Conservation (phyloP, 1,140 invertebrate genomes). For the Neoseiulus cucumeris region DNA sequence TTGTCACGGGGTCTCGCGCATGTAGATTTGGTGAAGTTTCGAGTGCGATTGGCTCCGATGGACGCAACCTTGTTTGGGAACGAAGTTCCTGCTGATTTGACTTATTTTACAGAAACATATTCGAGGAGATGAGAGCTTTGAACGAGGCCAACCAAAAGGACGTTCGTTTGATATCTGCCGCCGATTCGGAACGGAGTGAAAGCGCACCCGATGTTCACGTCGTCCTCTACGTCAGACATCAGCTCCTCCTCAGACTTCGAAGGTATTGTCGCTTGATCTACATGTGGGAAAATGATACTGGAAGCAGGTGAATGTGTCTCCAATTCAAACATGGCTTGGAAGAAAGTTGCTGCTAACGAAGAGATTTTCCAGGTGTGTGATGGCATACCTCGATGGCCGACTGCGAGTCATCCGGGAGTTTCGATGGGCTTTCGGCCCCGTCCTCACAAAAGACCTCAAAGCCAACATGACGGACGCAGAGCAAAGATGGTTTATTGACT, state of each 20-base stretch:
- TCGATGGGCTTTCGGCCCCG: conserved; percentile 78
- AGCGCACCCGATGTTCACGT: neutral
- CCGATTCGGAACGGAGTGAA: conserved; percentile 11
- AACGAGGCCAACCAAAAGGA: conserved; percentile 50
- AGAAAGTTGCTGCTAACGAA: neutral
- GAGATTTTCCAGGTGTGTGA: neutral
- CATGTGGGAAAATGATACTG: neutral
- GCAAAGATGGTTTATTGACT: conserved; percentile 16
- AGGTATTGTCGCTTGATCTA: neutral
- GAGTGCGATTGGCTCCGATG: neutral
- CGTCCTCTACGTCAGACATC: conserved; percentile 8
- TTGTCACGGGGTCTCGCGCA: neutral
- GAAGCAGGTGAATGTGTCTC: conserved; percentile 8
- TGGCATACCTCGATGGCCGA: conserved; percentile 38
- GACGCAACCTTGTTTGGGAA: neutral
- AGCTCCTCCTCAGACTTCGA: neutral
- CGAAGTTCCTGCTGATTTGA: neutral
- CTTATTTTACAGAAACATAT: conserved; percentile 23
- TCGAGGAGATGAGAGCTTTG: conserved; percentile 52
- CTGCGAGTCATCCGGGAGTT: conserved; percentile 54
- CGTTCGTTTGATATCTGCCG: conserved; percentile 25
- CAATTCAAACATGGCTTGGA: conserved; percentile 25
- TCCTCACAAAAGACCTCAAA: conserved; percentile 63
- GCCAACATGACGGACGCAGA: conserved; percentile 57
- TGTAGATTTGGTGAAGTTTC: neutral